Base-by-base conservation (phyloP, 2,797 vertebrate genomes). In the Myripristis jacobus region DNA sequence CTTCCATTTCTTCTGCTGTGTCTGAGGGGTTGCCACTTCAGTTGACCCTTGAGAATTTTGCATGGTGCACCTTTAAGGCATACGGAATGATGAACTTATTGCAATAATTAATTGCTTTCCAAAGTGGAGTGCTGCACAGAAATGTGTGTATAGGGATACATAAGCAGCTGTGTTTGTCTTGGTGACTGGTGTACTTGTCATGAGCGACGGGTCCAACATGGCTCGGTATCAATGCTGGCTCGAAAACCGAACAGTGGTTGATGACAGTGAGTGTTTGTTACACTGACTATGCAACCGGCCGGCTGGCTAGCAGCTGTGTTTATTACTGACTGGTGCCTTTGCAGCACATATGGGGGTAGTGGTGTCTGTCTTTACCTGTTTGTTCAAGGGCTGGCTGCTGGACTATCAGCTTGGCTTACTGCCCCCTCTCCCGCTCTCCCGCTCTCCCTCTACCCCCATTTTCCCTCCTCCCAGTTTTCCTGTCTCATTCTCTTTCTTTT, bases 221-320 rank as follows among this genome's bases (percentile, higher is more conserved):
- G 50, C 24, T 56, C 8, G 3, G 53, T 78, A 73, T 80, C 73
- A 65, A 16, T 29, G 29, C 29, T 19, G 63, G 38, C 66, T 12
- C 12, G 10, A 36, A 36, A 12, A 36, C 11, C 11, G 34, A 36
- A 8, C 50, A 73, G 66, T 3, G n/a, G 18, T 71, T 52, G 53
- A 77, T 52, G n/a, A n/a, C n/a, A n/a, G n/a, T n/a, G n/a, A 46
- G 52, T 73, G 56, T 77, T 80, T 67, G 74, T 81, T 66, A 60
- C 55, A 58, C 34, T 59, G 38, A 66, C 72, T 55, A 47, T 81
- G 59, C 54, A 54, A 68, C 44, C 66, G 66, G 70, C 76, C 68
- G 66, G 54, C 25, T 58, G 51, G 50, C 64, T 11, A 36, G 34
- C 34, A 56, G 31, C 63, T 69, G 73, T 43, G 38, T 58, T 80